Percentiles rank a stretch among this genome's conserved stretches.
Conservation (phyloP, 2,113 vertebrate genomes). For the Capricornis sumatraensis region DNA sequence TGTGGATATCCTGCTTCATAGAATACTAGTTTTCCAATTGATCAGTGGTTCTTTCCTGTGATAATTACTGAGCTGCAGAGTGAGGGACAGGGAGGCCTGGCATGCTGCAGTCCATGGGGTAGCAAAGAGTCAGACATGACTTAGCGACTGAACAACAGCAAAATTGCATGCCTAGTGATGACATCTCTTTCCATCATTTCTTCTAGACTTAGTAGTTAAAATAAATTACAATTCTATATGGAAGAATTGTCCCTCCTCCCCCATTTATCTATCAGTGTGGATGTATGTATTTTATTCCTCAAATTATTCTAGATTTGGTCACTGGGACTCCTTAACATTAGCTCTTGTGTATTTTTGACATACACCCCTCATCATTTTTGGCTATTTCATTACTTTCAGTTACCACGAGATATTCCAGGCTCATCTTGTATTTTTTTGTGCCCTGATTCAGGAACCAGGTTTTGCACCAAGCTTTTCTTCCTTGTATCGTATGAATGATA, state of each 20-base stretch:
- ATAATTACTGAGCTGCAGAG: neutral
- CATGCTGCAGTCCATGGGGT: neutral
- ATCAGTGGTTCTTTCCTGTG: neutral
- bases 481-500: neutral
- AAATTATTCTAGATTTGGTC: neutral
- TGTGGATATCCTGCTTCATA: neutral
- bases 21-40: neutral
- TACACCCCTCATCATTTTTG: neutral
- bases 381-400: neutral
- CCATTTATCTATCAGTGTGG: neutral
- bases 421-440: neutral
- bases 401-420: neutral
- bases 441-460: neutral
- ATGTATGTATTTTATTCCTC: neutral
- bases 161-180: neutral
- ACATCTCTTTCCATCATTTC: neutral
- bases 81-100: neutral
- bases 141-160: neutral
- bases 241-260: neutral
- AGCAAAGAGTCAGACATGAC: neutral
- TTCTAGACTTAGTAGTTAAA: neutral
- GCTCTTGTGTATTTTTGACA: neutral
- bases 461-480: neutral
- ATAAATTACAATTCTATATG: neutral
- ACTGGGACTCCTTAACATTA: neutral